Evolutionary conservation across 2,888 invertebrate genomes (phyloP).

Genomic region (Caenorhabditis becei): DNA sequence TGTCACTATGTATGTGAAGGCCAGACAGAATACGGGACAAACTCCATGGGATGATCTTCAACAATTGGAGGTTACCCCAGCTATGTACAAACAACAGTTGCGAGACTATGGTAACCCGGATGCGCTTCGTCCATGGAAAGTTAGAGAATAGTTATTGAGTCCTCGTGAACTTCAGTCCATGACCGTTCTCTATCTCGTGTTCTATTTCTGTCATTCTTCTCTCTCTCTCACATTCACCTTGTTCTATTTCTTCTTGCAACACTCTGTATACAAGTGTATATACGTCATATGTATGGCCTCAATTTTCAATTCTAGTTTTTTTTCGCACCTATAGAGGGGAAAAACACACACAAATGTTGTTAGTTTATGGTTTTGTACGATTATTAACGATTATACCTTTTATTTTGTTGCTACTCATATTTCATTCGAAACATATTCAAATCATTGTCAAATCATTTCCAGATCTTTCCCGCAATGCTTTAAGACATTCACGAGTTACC

Average conservation of each 20-base stretch:
- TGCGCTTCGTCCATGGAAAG: too few relatives aligned
- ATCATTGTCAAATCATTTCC: too few relatives aligned
- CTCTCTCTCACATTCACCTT: not conserved
- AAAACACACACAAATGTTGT: not conserved
- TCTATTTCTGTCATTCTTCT: not conserved
- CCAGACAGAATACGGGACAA: too few relatives aligned
- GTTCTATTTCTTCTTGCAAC: not conserved
- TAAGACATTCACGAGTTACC: too few relatives aligned
- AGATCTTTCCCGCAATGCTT: too few relatives aligned
- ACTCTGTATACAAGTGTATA: not conserved
- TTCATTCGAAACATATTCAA: not conserved
- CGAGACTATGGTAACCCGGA: not conserved
- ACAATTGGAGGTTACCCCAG: too few relatives aligned
- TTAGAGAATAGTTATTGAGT: too few relatives aligned
- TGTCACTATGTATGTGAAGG: too few relatives aligned
- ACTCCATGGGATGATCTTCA: too few relatives aligned
- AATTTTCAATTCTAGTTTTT: constrained; percentile 7
- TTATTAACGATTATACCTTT: too few relatives aligned
- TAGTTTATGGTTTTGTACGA: not conserved
- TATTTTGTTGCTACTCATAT: not conserved
- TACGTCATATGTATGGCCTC: constrained; percentile 3
- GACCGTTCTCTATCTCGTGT: not conserved
- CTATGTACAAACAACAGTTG: too few relatives aligned
- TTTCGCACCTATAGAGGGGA: not conserved
- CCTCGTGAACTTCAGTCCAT: not conserved